Percentiles rank a stretch among this genome's conserved stretches.
phyloP scores from a whole-genome alignment of 2,113 vertebrate genomes.

The Regulus satrapa region DNA sequence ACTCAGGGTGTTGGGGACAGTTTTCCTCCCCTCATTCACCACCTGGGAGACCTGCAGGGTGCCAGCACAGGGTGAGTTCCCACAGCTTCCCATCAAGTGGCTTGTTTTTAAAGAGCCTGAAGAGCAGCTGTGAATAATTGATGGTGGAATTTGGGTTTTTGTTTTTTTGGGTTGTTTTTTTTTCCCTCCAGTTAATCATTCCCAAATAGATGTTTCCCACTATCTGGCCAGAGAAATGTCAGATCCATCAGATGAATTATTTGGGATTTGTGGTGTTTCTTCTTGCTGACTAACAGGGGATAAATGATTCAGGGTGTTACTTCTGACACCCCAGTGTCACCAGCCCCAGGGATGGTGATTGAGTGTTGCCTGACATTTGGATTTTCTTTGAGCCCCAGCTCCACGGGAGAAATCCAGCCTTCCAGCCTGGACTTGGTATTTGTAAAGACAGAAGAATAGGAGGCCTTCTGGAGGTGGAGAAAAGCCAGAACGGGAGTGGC shows the following conservation, averaged over 20 bases:
- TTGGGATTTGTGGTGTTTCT: neutral
- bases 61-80: neutral
- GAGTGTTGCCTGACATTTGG: neutral
- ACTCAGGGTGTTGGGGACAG: neutral
- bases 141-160: neutral
- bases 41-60: neutral
- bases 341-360: neutral
- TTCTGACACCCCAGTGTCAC: neutral
- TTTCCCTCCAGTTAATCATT: neutral
- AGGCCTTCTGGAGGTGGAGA: conserved; percentile 2
- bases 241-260: neutral
- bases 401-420: neutral
- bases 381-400: neutral
- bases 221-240: neutral
- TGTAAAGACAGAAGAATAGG: neutral
- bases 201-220: neutral
- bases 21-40: neutral
- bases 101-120: neutral
- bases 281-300: neutral
- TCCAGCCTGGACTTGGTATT: neutral
- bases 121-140: neutral
- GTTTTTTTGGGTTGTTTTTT: no score
- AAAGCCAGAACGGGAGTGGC: neutral
- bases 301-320: neutral
- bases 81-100: neutral